Conservation (phyloP, 2,888 invertebrate species). For the Zonitis immaculata region DNA sequence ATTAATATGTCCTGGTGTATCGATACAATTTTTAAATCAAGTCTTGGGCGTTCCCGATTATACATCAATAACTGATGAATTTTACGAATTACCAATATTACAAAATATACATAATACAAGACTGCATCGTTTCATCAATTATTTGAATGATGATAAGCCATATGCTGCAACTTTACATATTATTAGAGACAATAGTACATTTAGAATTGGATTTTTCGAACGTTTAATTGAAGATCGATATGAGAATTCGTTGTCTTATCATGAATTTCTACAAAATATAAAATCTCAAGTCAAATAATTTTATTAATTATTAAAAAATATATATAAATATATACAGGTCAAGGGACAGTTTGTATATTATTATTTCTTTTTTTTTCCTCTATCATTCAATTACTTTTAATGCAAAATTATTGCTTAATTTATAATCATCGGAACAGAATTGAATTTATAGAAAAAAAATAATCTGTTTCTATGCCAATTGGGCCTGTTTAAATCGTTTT, state of each 20-base stretch:
- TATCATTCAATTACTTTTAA: conserved; percentile 15
- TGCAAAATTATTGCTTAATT: conserved; percentile 39
- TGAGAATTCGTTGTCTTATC: conserved; percentile 92
- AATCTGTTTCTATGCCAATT: neutral
- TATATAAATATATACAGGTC: neutral
- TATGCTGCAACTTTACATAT: conserved; percentile 73
- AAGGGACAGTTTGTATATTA: conserved; percentile 6
- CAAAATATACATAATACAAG: conserved; percentile 69
- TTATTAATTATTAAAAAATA: neutral
- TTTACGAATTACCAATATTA: conserved; percentile 72
- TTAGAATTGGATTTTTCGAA: conserved; percentile 76
- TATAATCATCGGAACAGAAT: conserved; percentile 11
- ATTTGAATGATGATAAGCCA: conserved; percentile 82
- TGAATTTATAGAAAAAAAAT: conserved; percentile 6
- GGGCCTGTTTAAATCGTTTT: neutral
- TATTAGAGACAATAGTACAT: conserved; percentile 88
- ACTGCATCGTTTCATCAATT: conserved; percentile 73
- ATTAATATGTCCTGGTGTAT: conserved; percentile 77
- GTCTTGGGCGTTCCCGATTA: conserved; percentile 74
- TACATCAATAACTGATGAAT: conserved; percentile 69
- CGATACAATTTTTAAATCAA: conserved; percentile 68
- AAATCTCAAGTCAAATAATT: conserved; percentile 81
- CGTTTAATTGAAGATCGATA: conserved; percentile 90
- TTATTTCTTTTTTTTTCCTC: conserved; percentile 12
- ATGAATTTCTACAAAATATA: conserved; percentile 96